Conservation (phyloP, 2,888 invertebrate genomes). For the Netelia inedita region DNA sequence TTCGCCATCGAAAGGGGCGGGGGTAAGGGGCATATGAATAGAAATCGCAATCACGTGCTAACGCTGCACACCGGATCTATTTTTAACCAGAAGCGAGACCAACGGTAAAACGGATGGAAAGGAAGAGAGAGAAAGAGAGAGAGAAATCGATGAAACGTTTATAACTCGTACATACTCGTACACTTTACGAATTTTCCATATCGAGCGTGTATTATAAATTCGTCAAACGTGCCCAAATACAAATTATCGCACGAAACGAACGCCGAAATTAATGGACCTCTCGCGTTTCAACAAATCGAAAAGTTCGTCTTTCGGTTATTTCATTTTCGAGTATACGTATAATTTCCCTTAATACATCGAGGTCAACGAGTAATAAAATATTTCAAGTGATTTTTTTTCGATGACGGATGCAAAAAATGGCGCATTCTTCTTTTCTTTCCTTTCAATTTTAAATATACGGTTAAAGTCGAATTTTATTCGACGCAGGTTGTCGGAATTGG, state of each 20-base stretch:
- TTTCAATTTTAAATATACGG: too few relatives aligned
- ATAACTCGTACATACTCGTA: neutral
- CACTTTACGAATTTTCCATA: neutral
- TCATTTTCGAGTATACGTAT: neutral
- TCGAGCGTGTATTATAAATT: neutral
- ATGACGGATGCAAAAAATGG: neutral
- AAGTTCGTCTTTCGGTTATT: neutral
- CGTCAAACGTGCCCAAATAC: neutral
- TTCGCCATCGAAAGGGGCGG: neutral
- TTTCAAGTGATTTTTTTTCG: neutral
- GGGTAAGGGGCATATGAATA: conserved; percentile 19
- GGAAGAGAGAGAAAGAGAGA: conserved; percentile 7
- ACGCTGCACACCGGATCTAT: conserved; percentile 35
- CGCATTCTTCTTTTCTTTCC: neutral
- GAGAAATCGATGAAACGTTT: conserved; percentile 17
- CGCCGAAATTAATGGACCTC: conserved; percentile 14
- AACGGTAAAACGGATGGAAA: neutral
- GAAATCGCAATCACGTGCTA: conserved; percentile 53
- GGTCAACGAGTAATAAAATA: conserved; percentile 8
- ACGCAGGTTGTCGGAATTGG: neutral
- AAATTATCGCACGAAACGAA: conserved; percentile 22
- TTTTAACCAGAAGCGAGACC: conserved; percentile 38
- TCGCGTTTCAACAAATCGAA: neutral
- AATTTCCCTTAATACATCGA: neutral
- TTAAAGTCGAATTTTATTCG: conserved; percentile 7